These are phyloP conservation scores for Sarotherodon lohbergeri DNA, from an alignment of 2,113 vertebrate species.

Conservation along the genomic window DNA sequence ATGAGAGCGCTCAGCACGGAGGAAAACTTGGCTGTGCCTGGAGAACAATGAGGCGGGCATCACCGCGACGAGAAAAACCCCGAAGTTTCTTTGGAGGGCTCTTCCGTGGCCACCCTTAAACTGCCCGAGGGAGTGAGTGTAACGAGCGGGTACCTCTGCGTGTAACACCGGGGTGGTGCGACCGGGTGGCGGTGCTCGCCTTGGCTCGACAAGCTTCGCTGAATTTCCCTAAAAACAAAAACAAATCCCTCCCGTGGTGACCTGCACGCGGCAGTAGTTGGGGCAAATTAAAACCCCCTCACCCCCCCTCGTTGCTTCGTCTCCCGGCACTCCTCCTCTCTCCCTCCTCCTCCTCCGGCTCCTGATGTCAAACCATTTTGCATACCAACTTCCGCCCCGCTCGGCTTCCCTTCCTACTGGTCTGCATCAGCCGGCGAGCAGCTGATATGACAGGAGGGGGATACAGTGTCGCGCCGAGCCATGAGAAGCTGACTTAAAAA, in stretches of 20 bases:
- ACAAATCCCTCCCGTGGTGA: not conserved
- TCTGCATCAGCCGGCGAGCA: conserved; percentile 57
- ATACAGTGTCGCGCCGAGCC: conserved; percentile 17
- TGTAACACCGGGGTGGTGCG: not conserved
- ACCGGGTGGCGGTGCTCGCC: not conserved
- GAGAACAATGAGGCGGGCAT: conserved; percentile 38
- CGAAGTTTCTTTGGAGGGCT: not conserved
- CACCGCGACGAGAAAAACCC: not conserved
- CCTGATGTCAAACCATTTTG: conserved; percentile 54
- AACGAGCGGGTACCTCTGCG: not conserved
- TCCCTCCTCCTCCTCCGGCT: not conserved
- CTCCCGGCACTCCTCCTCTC: not conserved
- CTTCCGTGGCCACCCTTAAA: not conserved
- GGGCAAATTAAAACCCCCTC: not conserved
- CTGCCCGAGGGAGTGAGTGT: not conserved
- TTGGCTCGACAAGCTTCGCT: not conserved
- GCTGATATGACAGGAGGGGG: conserved; percentile 44
- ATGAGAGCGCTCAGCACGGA: conserved; percentile 44
- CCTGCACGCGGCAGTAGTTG: not conserved
- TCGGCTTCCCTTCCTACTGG: conserved; percentile 21
- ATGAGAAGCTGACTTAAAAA: conserved; percentile 42
- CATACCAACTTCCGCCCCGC: conserved; percentile 72
- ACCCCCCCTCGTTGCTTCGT: rapidly evolving
- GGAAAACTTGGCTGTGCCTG: conserved; percentile 44
- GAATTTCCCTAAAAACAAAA: not conserved